Evolutionary conservation across 2,797 vertebrate species (phyloP).

Genomic region (Margarornis squamiger): DNA sequence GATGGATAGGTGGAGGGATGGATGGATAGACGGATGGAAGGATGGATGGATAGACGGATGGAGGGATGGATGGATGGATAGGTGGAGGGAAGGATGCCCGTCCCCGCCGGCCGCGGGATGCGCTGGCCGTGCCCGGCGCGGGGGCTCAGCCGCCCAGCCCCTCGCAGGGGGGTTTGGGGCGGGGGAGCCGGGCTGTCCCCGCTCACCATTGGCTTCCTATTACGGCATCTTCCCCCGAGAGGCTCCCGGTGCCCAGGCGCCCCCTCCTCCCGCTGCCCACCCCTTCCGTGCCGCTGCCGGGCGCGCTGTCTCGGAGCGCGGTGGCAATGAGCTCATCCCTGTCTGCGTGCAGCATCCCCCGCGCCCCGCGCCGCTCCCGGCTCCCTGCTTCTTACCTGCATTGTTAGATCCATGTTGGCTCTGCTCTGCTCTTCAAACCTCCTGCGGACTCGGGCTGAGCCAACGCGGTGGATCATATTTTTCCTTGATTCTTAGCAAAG

Average conservation of each 20-base stretch:
- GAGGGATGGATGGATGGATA: too few relatives aligned
- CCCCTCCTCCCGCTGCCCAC: conserved; percentile 74
- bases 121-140: not conserved
- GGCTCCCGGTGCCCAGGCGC: conserved; percentile 79
- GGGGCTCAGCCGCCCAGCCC: conserved; percentile 30
- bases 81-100: too few relatives aligned
- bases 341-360: conserved; percentile 70
- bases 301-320: conserved; percentile 69
- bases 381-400: not conserved
- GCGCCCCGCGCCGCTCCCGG: conserved; percentile 32
- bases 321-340: conserved; percentile 85
- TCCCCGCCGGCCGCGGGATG: not conserved
- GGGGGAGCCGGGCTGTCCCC: conserved; percentile 77
- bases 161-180: conserved; percentile 48
- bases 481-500: conserved; percentile 63
- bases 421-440: conserved; percentile 58
- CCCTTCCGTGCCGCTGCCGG: conserved; percentile 82
- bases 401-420: conserved; percentile 68
- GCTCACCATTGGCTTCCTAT: conserved; percentile 89
- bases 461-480: conserved; percentile 58
- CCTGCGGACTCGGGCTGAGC: conserved; percentile 41
- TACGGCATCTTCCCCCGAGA: conserved; percentile 90
- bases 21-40: too few relatives aligned
- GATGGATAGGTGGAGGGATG: too few relatives aligned
- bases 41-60: too few relatives aligned